Evolutionary conservation across 2,113 vertebrate genomes (phyloP).

Genomic region (Cervus canadensis): DNA sequence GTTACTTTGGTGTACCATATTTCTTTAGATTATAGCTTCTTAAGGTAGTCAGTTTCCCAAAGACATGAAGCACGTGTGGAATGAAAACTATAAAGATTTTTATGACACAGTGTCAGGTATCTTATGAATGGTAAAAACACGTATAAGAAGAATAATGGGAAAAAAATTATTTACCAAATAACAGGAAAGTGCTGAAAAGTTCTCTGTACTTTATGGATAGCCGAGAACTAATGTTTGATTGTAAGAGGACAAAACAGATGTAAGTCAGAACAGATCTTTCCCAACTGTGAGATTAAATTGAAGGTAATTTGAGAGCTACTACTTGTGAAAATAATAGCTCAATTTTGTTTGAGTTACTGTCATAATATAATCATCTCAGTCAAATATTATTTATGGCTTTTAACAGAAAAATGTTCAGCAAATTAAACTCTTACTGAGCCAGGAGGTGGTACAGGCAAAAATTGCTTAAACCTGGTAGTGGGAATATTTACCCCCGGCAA

Average conservation of each 20-base stretch:
- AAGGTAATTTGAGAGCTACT: background rate
- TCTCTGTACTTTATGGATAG: background rate
- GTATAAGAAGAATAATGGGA: background rate
- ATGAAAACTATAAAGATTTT: background rate
- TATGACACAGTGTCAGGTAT: background rate
- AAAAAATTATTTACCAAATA: background rate
- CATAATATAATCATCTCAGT: background rate
- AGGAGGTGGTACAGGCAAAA: background rate
- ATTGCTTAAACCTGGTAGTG: background rate
- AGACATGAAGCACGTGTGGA: background rate
- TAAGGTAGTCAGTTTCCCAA: background rate
- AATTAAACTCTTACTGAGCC: background rate
- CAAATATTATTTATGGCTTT: conserved; percentile 3
- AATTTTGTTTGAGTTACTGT: background rate
- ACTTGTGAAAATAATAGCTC: background rate
- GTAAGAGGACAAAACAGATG: background rate
- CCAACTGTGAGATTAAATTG: background rate
- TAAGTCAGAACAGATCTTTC: background rate
- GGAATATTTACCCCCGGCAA: background rate
- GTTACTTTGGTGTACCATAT: background rate
- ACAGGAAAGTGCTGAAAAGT: background rate
- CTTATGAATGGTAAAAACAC: background rate
- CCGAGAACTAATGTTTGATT: background rate
- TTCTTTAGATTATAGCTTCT: conserved; percentile 20
- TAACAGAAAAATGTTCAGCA: background rate